phyloP scores from a whole-genome alignment of 2,797 vertebrate genomes.

The Oryzias sinensis region DNA sequence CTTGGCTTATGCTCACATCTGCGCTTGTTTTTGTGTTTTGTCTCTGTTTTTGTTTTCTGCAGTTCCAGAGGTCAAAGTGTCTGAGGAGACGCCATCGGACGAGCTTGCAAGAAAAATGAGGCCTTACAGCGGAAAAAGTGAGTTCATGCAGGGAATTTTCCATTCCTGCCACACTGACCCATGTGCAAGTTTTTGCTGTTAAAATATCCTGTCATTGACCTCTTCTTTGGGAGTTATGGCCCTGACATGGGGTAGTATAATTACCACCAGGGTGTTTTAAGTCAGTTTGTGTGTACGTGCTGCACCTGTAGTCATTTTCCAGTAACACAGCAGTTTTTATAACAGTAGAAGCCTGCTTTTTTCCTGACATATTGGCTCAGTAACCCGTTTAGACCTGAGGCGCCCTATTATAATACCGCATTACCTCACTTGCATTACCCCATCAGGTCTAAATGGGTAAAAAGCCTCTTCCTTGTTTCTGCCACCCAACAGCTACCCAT shows the following conservation, averaged over 20 bases:
- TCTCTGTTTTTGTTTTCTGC: not conserved
- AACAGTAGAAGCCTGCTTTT: conserved; percentile 61
- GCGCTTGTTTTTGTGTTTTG: too few relatives aligned
- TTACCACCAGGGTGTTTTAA: conserved; percentile 20
- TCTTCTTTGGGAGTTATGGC: not conserved
- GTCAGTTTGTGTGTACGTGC: conserved; percentile 33
- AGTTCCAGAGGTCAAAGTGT: conserved; percentile 91
- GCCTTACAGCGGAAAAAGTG: conserved; percentile 82
- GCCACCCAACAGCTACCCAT: conserved; percentile 55
- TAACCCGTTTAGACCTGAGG: conserved; percentile 1
- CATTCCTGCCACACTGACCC: not conserved
- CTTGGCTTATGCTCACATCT: not conserved
- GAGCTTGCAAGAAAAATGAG: conserved; percentile 91
- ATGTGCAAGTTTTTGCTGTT: not conserved
- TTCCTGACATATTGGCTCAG: conserved; percentile 55
- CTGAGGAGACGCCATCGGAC: conserved; percentile 89
- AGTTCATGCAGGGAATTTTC: conserved; percentile 38
- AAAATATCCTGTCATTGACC: not conserved
- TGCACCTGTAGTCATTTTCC: conserved; percentile 58
- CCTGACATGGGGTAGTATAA: conserved; percentile 26
- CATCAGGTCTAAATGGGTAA: conserved; percentile 2
- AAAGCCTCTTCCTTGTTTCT: conserved; percentile 38
- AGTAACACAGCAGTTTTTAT: conserved; percentile 43
- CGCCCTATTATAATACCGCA: too few relatives aligned
- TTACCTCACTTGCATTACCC: too few relatives aligned